phyloP scores from a whole-genome alignment of 2,888 invertebrate genomes.

The Conus canariensis region DNA sequence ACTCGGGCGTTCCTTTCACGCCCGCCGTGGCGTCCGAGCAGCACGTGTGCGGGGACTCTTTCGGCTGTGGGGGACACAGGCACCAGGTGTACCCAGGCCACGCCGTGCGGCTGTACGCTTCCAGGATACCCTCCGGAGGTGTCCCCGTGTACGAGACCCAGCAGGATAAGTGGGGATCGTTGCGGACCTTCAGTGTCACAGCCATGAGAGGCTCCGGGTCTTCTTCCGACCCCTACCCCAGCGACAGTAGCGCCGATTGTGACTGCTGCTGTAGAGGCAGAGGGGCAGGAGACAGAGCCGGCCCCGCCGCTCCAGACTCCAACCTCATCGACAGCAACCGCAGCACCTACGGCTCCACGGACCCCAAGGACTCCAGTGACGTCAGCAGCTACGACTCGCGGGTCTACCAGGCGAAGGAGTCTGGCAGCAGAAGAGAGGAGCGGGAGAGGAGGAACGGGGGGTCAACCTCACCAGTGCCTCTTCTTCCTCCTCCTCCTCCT shows the following conservation, averaged over 20 bases:
- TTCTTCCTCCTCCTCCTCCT: background rate
- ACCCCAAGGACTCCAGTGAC: constrained; percentile 64
- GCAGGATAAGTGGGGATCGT: constrained; percentile 48
- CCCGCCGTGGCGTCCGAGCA: background rate
- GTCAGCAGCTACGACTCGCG: constrained; percentile 66
- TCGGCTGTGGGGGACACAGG: background rate
- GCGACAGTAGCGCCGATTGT: constrained; percentile 56
- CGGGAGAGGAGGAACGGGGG: background rate
- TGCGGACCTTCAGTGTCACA: constrained; percentile 50
- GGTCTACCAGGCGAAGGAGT: constrained; percentile 49
- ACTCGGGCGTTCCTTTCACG: constrained; percentile 31
- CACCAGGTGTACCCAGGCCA: constrained; percentile 21
- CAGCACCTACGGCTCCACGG: constrained; percentile 68
- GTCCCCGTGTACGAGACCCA: constrained; percentile 50
- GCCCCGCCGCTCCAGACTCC: constrained; percentile 46
- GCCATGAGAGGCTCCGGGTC: constrained; percentile 63
- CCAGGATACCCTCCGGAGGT: background rate
- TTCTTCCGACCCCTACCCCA: constrained; percentile 56
- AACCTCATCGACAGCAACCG: constrained; percentile 62
- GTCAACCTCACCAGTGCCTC: background rate
- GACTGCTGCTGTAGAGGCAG: constrained; percentile 47
- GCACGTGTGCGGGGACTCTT: background rate
- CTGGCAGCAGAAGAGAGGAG: constrained; percentile 26
- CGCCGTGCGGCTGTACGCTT: constrained; percentile 39
- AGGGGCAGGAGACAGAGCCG: background rate